Evolutionary conservation across 92 coral and sea anemone genomes (phyloP), one percentile per base, ranked within the genome.

Genomic region (Montipora capitata): DNA sequence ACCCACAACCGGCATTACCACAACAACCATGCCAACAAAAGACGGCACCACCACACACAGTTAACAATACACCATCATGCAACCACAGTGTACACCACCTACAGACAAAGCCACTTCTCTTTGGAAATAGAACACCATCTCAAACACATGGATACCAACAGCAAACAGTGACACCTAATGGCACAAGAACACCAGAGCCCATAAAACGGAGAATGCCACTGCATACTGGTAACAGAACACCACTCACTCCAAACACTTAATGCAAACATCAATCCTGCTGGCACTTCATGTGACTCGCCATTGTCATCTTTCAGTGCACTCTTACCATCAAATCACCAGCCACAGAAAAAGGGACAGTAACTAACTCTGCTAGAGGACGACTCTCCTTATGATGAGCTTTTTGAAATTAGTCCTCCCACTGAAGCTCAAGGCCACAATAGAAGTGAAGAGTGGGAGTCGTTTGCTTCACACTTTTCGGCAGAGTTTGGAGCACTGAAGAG

Each of bases 151-250:
- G 4, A 44, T 44, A 44, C 79, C 79, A 43, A 74, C 79, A 74
- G 42, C 79, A 39, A 74, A 11, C 42, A 10, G 49, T 10, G 42
- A 8, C 12, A 74, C 79, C 39, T 27, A 2, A 7, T 8, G 61
- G 61, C 45, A 42, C 52, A 27, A 43, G 58, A 43, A 39, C 45
- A 18, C 38, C 79, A 42, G 39, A 5, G 13, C 79, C 79, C 51
- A 18, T 49, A 74, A 57, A 74, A 74, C 51, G 42, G 48, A 35
- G 20, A 58, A 18, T 3, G 15, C 79, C 79, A 74, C 58, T 74
- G 52, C 79, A 74, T 58, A 35, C 49, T 44, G 58, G 35, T 42
- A 74, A 39, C 45, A 27, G 58, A 18, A 74, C 79, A 40, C 52
- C 79, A 40, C 58, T 58, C 13, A n/a, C n/a, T n/a, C n/a, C 79